These are phyloP conservation scores for Coreoperca whiteheadi DNA, from an alignment of 2,113 vertebrate species.

Conservation along the genomic window DNA sequence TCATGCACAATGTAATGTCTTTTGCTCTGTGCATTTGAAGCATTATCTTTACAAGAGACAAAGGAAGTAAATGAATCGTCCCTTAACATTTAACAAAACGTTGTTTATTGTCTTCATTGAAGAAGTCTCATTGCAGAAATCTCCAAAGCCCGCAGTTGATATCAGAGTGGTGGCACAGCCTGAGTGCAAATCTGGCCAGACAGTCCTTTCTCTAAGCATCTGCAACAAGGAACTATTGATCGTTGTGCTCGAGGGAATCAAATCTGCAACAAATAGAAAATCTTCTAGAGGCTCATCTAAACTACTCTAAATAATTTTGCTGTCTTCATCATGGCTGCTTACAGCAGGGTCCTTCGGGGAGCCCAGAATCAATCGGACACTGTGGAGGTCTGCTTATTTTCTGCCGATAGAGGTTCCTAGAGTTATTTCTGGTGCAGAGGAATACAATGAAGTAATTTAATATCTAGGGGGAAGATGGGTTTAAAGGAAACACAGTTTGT, in stretches of 20 bases:
- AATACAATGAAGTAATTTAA: constrained; percentile 65
- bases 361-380: constrained; percentile 71
- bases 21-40: constrained; percentile 32
- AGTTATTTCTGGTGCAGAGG: constrained; percentile 49
- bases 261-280: constrained; percentile 66
- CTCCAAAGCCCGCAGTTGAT: constrained; percentile 38
- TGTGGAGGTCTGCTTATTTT: constrained; percentile 70
- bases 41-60: constrained; percentile 51
- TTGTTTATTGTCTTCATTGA: constrained; percentile 40
- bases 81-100: constrained; percentile 48
- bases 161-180: constrained; percentile 40
- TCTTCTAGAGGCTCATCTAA: constrained; percentile 53
- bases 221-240: constrained; percentile 74
- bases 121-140: constrained; percentile 32
- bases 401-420: constrained; percentile 60
- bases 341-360: constrained; percentile 52
- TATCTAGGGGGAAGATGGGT: constrained; percentile 39
- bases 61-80: constrained; percentile 40
- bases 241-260: constrained; percentile 51
- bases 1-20: constrained; percentile 21
- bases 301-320: constrained; percentile 78
- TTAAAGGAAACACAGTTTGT: constrained; percentile 35
- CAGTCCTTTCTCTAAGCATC: constrained; percentile 48
- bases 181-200: constrained; percentile 40
- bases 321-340: constrained; percentile 74